Evolutionary conservation across 2,113 vertebrate species (phyloP).

Genomic region (Ursus arctos): DNA sequence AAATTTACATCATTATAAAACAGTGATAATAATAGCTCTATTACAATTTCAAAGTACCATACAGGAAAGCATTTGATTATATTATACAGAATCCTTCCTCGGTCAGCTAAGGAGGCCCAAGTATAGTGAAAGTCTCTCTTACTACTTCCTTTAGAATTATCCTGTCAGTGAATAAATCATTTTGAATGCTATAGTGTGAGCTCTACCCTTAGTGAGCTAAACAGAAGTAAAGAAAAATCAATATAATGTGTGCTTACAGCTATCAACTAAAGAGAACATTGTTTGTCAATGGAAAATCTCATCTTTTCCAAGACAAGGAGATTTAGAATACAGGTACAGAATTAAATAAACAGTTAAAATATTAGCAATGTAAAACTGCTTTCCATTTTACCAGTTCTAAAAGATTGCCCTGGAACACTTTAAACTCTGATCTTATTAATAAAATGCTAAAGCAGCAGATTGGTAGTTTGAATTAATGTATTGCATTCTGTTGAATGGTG

Average conservation of each 20-base stretch:
- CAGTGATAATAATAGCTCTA: not conserved
- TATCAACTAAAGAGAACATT: not conserved
- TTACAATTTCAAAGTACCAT: not conserved
- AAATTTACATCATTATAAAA: not conserved
- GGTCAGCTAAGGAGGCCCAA: not conserved
- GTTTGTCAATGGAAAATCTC: not conserved
- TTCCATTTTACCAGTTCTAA: not conserved
- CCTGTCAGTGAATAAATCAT: not conserved
- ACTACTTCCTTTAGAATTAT: not conserved
- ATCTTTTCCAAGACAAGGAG: not conserved
- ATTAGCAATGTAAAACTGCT: not conserved
- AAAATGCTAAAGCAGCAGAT: not conserved
- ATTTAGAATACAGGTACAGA: not conserved
- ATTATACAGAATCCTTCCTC: not conserved
- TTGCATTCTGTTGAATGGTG: not conserved
- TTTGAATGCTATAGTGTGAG: not conserved
- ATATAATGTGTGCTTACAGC: not conserved
- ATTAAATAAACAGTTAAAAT: constrained; percentile 36
- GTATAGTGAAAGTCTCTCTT: not conserved
- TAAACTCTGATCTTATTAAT: not conserved
- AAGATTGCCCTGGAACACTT: not conserved
- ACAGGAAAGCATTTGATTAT: not conserved
- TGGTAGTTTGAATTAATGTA: not conserved
- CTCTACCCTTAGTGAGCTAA: not conserved
- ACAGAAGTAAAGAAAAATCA: constrained; percentile 9